These are phyloP conservation scores for Heliconius congener DNA, from an alignment of 1,140 invertebrate genomes.

Conservation along the genomic window DNA sequence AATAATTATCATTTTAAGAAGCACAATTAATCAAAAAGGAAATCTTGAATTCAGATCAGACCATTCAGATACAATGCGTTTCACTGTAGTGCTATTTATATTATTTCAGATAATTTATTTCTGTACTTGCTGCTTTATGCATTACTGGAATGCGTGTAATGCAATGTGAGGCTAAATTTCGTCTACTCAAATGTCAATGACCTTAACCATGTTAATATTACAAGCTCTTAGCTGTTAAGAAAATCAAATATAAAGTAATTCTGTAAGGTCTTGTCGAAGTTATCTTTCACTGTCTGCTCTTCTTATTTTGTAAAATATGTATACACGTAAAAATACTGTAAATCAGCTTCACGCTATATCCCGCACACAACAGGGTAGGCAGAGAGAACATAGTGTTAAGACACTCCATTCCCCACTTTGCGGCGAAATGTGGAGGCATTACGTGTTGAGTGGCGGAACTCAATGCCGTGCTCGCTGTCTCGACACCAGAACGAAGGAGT, in stretches of 20 bases:
- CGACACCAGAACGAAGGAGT: too few species aligned
- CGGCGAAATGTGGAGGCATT: too few species aligned
- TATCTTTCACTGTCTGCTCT: too few species aligned
- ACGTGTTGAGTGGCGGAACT: too few species aligned
- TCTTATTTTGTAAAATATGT: too few species aligned
- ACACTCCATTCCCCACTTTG: too few species aligned
- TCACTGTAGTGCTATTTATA: slow-evolving; percentile 29
- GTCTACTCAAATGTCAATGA: slow-evolving; percentile 65
- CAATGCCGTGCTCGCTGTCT: too few species aligned
- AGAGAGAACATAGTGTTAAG: too few species aligned
- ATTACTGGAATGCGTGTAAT: slow-evolving; percentile 50
- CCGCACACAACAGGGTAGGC: too few species aligned
- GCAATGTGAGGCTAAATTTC: too few species aligned
- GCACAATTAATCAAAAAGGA: background rate
- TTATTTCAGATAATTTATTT: slow-evolving; percentile 40
- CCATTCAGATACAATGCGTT: background rate
- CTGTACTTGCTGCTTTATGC: slow-evolving; percentile 50
- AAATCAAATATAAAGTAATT: background rate
- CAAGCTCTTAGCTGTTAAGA: too few species aligned
- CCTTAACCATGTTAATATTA: slow-evolving; percentile 37
- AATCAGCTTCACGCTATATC: too few species aligned
- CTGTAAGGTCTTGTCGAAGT: background rate
- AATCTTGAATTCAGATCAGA: slow-evolving; percentile 1
- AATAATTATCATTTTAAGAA: background rate
- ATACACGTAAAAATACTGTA: background rate